Evolutionary conservation across 1,140 invertebrate species (phyloP).

Genomic region (Monomorium pharaonis): DNA sequence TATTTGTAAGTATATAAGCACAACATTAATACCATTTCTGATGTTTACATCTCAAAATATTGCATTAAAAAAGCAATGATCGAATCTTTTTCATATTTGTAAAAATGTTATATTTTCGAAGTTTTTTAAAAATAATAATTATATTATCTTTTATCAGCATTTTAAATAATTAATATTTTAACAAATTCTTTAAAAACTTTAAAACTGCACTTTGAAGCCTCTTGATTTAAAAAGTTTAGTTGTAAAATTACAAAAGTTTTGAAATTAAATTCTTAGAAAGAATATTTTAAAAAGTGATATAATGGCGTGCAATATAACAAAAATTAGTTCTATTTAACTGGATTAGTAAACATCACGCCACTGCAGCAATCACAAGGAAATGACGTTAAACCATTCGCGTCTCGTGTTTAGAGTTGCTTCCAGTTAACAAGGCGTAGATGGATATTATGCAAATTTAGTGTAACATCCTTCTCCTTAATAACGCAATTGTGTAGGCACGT

Average conservation of each 20-base stretch:
- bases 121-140: background rate
- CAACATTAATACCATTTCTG: background rate
- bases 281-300: background rate
- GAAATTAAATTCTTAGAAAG: background rate
- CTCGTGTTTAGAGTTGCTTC: constrained; percentile 28
- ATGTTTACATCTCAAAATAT: background rate
- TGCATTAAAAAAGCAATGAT: background rate
- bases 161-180: background rate
- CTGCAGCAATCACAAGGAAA: constrained; percentile 35
- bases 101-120: background rate
- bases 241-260: background rate
- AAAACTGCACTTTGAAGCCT: background rate
- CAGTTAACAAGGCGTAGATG: constrained; percentile 28
- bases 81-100: background rate
- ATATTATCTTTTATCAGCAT: background rate
- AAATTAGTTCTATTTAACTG: background rate
- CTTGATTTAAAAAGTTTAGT: background rate
- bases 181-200: background rate
- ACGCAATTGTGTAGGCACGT: constrained; percentile 2
- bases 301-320: background rate
- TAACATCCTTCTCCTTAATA: constrained; percentile 30
- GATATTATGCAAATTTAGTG: constrained; percentile 33
- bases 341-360: background rate
- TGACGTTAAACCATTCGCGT: constrained; percentile 24
- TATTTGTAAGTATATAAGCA: background rate